Evolutionary conservation across 2,797 vertebrate genomes (phyloP).

Genomic region (Aulostomus chinensis): DNA sequence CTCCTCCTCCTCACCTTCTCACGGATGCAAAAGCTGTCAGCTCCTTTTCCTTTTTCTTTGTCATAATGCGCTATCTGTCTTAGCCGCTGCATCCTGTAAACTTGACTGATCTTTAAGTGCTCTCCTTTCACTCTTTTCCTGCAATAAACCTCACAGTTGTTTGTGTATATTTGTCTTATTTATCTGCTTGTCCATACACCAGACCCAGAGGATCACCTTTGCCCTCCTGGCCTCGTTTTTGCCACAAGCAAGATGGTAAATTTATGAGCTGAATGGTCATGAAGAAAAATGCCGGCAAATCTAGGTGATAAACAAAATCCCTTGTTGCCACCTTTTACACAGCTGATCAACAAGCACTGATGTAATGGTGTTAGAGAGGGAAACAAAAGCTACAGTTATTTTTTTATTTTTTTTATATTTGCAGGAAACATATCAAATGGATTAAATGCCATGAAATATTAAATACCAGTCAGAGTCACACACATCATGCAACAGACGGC

Average conservation of each 20-base stretch:
- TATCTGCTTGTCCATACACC: conserved; percentile 28
- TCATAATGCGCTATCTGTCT: conserved; percentile 56
- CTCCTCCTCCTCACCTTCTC: conserved; percentile 49
- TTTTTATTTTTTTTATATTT: conserved; percentile 39
- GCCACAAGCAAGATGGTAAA: conserved; percentile 23
- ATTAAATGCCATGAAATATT: conserved; percentile 81
- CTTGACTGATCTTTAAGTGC: conserved; percentile 36
- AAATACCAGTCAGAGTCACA: conserved; percentile 67
- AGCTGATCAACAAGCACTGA: conserved; percentile 67
- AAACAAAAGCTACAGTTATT: conserved; percentile 59
- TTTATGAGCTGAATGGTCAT: conserved; percentile 34
- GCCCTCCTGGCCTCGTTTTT: conserved; percentile 37
- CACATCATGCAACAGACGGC: conserved; percentile 51
- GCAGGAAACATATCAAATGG: conserved; percentile 74
- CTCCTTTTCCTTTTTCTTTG: conserved; percentile 47
- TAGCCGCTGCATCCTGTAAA: conserved; percentile 26
- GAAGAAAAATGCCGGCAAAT: conserved; percentile 43
- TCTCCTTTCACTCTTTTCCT: conserved; percentile 22
- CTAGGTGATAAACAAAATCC: conserved; percentile 40
- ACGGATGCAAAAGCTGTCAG: conserved; percentile 50
- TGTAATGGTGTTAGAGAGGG: conserved; percentile 61
- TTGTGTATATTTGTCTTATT: conserved; percentile 26
- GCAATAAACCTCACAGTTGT: conserved; percentile 22
- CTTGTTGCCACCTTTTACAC: conserved; percentile 47
- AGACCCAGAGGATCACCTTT: conserved; percentile 36